phyloP scores from a whole-genome alignment of 2,888 invertebrate genomes.

The Apomyelois bistriatella region DNA sequence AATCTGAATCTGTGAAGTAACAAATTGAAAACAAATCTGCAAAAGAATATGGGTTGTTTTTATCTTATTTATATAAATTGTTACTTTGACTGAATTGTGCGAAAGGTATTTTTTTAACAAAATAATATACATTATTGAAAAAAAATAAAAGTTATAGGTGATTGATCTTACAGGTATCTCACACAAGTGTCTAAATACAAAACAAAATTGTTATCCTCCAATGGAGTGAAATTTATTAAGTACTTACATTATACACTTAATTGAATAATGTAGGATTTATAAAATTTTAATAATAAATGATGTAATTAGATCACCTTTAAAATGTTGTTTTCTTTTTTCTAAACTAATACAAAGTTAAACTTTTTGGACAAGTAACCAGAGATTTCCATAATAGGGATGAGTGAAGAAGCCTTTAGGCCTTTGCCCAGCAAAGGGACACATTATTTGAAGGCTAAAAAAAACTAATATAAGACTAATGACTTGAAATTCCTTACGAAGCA shows the following conservation, averaged over 20 bases:
- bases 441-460: no score
- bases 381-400: no score
- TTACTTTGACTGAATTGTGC: slow-evolving; percentile 55
- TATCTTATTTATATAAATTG: background rate
- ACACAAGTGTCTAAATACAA: slow-evolving; percentile 21
- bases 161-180: slow-evolving; percentile 5
- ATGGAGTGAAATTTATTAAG: slow-evolving; percentile 45
- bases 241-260: slow-evolving; percentile 17
- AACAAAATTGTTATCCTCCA: slow-evolving; percentile 52
- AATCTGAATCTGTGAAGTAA: background rate
- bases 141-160: background rate
- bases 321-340: slow-evolving; percentile 14
- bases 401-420: no score
- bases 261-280: slow-evolving; percentile 19
- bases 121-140: slow-evolving; percentile 20
- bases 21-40: background rate
- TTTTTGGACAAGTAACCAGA: no score
- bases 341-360: no score
- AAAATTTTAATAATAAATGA: slow-evolving; percentile 21
- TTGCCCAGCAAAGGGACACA: no score
- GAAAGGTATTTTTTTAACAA: slow-evolving; percentile 65
- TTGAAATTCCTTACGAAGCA: no score
- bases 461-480: no score
- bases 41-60: background rate
- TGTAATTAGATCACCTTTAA: slow-evolving; percentile 30